phyloP scores from a whole-genome alignment of 2,113 vertebrate species.

The Myiopsitta monachus region DNA sequence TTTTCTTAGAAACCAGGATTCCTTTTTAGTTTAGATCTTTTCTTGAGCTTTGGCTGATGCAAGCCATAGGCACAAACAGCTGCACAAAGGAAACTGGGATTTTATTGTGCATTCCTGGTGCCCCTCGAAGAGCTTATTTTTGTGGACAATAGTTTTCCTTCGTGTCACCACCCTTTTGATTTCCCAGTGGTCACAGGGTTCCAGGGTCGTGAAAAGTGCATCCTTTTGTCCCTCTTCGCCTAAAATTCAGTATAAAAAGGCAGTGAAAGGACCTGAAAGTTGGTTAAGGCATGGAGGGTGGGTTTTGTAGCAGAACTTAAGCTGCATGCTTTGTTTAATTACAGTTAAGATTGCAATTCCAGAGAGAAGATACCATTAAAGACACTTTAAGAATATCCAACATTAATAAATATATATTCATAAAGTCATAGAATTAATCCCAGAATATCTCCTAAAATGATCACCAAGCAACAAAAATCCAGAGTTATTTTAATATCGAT shows the following conservation, averaged over 20 bases:
- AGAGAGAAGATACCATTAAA: background rate
- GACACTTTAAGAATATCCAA: background rate
- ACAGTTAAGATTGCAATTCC: background rate
- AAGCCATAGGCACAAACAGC: slow-evolving; percentile 55
- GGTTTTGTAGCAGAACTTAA: background rate
- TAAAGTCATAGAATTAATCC: background rate
- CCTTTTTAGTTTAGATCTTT: slow-evolving; percentile 45
- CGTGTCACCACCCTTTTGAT: slow-evolving; percentile 67
- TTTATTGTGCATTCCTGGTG: slow-evolving; percentile 70
- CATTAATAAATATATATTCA: background rate
- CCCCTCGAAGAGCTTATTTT: slow-evolving; percentile 68
- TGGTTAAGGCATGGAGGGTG: background rate
- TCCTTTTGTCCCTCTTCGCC: slow-evolving; percentile 52
- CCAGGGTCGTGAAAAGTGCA: slow-evolving; percentile 72
- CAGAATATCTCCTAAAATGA: background rate
- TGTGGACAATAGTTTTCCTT: slow-evolving; percentile 67
- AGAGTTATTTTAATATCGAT: background rate
- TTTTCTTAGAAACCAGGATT: slow-evolving; percentile 39
- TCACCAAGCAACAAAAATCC: background rate
- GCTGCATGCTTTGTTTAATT: background rate
- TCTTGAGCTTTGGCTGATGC: slow-evolving; percentile 51
- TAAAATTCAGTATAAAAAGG: slow-evolving; percentile 52
- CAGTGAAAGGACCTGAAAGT: slow-evolving; percentile 37
- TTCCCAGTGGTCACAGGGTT: slow-evolving; percentile 68
- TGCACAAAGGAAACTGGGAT: slow-evolving; percentile 67